Percentiles rank a stretch among this genome's conserved stretches.
These are phyloP conservation scores for Axis porcinus DNA, from an alignment of 2,113 vertebrate species.

Conservation along the genomic window DNA sequence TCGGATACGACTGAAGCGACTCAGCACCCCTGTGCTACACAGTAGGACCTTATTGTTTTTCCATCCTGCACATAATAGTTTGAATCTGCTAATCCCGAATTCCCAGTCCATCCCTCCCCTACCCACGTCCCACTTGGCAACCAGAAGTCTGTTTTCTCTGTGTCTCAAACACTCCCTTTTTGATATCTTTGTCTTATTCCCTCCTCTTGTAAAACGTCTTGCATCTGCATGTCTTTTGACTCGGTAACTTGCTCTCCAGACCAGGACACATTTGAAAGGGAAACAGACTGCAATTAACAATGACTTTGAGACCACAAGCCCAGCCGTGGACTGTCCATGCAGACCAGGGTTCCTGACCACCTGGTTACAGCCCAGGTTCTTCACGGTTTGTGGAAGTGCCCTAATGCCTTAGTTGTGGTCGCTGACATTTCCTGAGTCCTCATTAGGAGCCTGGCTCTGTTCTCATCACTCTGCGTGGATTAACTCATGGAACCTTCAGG, in stretches of 20 bases:
- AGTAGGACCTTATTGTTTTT: neutral
- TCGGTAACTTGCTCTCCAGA: rapidly evolving
- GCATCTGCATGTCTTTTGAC: neutral
- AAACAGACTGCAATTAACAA: neutral
- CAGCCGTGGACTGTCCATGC: neutral
- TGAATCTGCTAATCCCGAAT: neutral
- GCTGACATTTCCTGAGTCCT: neutral
- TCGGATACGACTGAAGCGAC: neutral
- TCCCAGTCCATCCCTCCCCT: neutral
- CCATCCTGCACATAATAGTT: neutral
- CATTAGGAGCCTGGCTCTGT: neutral
- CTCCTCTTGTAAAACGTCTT: neutral
- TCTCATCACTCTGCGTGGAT: neutral
- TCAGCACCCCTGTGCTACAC: neutral
- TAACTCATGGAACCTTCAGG: neutral
- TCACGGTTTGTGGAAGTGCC: neutral
- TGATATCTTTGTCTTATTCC: neutral
- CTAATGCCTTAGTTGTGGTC: neutral
- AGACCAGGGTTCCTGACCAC: rapidly evolving
- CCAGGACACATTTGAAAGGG: neutral
- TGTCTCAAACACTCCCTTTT: neutral
- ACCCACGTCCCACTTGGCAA: neutral
- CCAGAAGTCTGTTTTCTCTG: neutral
- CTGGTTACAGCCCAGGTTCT: neutral
- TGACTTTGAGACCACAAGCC: neutral